A percentile compares a stretch with the other conserved stretches of the same genome.
Evolutionary conservation across 2,113 vertebrate genomes (phyloP).

Genomic region (Centropristis striata): DNA sequence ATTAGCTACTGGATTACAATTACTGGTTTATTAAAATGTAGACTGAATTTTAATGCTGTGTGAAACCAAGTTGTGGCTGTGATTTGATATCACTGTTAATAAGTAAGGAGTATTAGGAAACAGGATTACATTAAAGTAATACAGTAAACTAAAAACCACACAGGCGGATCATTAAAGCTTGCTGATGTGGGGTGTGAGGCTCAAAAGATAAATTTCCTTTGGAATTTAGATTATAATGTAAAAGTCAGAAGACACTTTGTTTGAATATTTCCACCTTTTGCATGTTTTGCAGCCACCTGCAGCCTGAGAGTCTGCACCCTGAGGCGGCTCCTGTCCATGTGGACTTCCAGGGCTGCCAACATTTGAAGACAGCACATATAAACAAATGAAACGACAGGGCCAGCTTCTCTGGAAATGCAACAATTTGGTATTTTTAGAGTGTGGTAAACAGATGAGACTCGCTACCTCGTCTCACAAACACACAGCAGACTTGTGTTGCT

Average conservation of each 20-base stretch:
- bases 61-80: too few relatives aligned
- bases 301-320: slow-evolving; percentile 20
- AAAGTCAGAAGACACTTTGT: too few relatives aligned
- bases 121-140: not conserved
- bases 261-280: slow-evolving; percentile 18
- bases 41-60: not conserved
- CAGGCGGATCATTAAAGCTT: not conserved
- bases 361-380: slow-evolving; percentile 57
- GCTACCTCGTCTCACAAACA: slow-evolving; percentile 64
- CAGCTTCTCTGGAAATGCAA: slow-evolving; percentile 57
- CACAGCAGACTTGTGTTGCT: slow-evolving; percentile 57
- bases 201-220: not conserved
- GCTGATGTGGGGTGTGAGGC: not conserved
- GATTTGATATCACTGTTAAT: not conserved
- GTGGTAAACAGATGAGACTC: slow-evolving; percentile 67
- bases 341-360: slow-evolving; percentile 48
- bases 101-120: not conserved
- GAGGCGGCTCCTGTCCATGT: slow-evolving; percentile 46
- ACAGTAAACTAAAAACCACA: not conserved
- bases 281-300: slow-evolving; percentile 11
- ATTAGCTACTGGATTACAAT: not conserved
- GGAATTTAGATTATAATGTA: not conserved
- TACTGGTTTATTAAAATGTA: not conserved
- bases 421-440: slow-evolving; percentile 70
- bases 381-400: slow-evolving; percentile 63